phyloP scores from a whole-genome alignment of 1,140 invertebrate genomes.

The Trissolcus basalis region DNA sequence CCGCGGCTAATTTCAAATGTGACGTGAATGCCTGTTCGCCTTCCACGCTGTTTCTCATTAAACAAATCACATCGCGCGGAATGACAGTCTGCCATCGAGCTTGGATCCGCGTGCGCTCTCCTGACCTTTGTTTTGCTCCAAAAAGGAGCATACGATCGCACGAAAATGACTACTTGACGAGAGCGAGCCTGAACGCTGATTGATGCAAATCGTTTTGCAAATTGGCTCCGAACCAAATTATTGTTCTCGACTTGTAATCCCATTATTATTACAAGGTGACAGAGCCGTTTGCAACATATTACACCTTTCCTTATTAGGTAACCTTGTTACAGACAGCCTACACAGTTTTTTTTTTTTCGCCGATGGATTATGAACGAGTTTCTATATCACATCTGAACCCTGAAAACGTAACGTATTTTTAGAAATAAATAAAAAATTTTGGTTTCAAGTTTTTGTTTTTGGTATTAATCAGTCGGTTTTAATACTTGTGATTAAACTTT shows the following conservation, averaged over 20 bases:
- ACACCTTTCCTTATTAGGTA: conserved; percentile 50
- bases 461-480: too few relatives aligned
- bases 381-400: conserved; percentile 27
- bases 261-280: conserved; percentile 48
- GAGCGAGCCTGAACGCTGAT: conserved; percentile 32
- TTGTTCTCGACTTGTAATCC: conserved; percentile 32
- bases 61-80: too few relatives aligned
- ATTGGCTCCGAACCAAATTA: conserved; percentile 35
- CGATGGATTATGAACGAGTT: conserved; percentile 52
- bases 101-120: too few relatives aligned
- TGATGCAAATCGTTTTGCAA: conserved; percentile 38
- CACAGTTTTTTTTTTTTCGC: conserved; percentile 32
- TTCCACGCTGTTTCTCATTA: too few relatives aligned
- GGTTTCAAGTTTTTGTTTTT: too few relatives aligned
- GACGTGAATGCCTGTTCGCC: too few relatives aligned
- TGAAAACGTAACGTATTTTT: conserved; percentile 38
- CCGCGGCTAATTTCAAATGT: conserved; percentile 1
- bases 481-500: too few relatives aligned
- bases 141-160: too few relatives aligned
- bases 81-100: too few relatives aligned
- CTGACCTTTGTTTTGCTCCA: too few relatives aligned
- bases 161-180: conserved; percentile 25
- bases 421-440: too few relatives aligned
- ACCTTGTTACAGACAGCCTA: conserved; percentile 49
- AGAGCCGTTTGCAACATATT: conserved; percentile 52